Evolutionary conservation across 1,140 invertebrate genomes (phyloP).

Genomic region (Radopholus similis): DNA sequence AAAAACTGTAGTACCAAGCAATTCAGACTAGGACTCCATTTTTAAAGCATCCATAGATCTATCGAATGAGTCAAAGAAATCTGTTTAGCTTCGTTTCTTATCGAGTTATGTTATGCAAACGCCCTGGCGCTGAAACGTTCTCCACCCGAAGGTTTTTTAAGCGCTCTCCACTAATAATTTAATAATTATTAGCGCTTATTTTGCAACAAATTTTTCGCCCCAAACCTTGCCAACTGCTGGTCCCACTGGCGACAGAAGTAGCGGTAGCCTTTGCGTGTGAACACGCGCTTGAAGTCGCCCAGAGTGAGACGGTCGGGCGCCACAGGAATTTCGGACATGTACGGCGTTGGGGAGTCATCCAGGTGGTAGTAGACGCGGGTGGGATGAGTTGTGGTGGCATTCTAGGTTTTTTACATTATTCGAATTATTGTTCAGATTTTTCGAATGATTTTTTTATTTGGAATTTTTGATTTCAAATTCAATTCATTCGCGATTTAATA

Average conservation of each 20-base stretch:
- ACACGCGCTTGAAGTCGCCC: slow-evolving; percentile 92
- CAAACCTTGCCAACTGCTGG: slow-evolving; percentile 31
- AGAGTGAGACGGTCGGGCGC: slow-evolving; percentile 89
- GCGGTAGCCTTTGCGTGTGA: slow-evolving; percentile 77
- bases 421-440: not conserved
- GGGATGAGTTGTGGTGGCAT: too few relatives aligned
- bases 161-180: too few relatives aligned
- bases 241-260: slow-evolving; percentile 77
- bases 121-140: not conserved
- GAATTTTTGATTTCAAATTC: not conserved
- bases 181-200: too few relatives aligned
- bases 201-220: too few relatives aligned
- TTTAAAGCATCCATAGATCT: too few relatives aligned
- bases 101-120: too few relatives aligned
- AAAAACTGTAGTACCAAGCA: too few relatives aligned
- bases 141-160: too few relatives aligned
- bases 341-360: slow-evolving; percentile 93
- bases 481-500: too few relatives aligned
- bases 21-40: too few relatives aligned
- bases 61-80: too few relatives aligned
- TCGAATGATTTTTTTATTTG: not conserved
- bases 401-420: not conserved
- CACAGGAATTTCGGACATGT: slow-evolving; percentile 91
- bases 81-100: too few relatives aligned
- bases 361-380: slow-evolving; percentile 45